These are phyloP conservation scores for Drosophila melanosoma DNA, from an alignment of 2,888 invertebrate genomes.

Conservation along the genomic window DNA sequence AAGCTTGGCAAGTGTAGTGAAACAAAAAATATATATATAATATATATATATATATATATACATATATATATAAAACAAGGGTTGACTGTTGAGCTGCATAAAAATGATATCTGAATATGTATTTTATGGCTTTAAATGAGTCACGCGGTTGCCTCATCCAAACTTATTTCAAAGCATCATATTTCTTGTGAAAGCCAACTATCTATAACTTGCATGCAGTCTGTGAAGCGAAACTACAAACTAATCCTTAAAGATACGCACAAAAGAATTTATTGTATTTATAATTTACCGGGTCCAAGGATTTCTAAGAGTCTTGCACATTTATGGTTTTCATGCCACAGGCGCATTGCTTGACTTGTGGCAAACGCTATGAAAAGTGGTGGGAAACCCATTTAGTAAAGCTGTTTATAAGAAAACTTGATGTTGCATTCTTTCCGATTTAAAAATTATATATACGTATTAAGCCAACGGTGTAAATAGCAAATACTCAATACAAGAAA, in stretches of 20 bases:
- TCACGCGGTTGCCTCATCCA: background rate
- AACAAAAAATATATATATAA: constrained; percentile 7
- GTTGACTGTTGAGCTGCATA: constrained; percentile 1
- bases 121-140: constrained; percentile 4
- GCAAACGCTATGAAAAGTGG: background rate
- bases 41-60: constrained; percentile 4
- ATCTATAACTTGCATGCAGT: background rate
- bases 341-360: constrained; percentile 1
- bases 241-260: background rate
- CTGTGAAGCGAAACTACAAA: background rate
- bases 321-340: constrained; percentile 5
- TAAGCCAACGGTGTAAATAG: background rate
- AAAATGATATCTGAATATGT: constrained; percentile 4
- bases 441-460: background rate
- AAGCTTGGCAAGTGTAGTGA: constrained; percentile 26
- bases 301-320: constrained; percentile 13
- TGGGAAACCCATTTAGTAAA: background rate
- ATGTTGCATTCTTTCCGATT: background rate
- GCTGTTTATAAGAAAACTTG: too few species aligned
- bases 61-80: constrained; percentile 10
- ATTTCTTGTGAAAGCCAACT: background rate
- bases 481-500: background rate
- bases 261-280: background rate
- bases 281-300: background rate
- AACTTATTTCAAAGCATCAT: background rate